phyloP scores from a whole-genome alignment of 2,888 invertebrate genomes.

The Trichogramma dendrolimi region DNA sequence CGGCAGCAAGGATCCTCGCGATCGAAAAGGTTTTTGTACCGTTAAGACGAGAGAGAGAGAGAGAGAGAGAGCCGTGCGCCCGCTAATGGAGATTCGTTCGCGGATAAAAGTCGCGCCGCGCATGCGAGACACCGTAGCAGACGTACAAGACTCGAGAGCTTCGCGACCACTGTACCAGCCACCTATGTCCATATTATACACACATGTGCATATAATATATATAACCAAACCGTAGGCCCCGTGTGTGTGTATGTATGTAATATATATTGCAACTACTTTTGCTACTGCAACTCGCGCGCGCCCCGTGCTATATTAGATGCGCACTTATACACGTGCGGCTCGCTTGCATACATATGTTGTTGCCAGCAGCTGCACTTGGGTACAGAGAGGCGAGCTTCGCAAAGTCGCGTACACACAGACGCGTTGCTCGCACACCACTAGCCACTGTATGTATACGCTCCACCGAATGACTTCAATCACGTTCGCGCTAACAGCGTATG shows the following conservation, averaged over 20 bases:
- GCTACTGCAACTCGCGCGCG: background rate
- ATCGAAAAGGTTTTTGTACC: slow-evolving; percentile 40
- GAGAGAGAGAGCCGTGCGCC: slow-evolving; percentile 39
- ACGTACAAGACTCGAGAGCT: too few species aligned
- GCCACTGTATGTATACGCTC: too few species aligned
- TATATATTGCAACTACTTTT: too few species aligned
- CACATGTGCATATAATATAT: too few species aligned
- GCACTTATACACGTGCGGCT: background rate
- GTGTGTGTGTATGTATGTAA: too few species aligned
- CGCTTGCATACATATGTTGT: background rate
- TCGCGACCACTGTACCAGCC: too few species aligned
- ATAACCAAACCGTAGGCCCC: too few species aligned
- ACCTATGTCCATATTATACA: too few species aligned
- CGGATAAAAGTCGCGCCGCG: slow-evolving; percentile 24
- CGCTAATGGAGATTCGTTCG: slow-evolving; percentile 40
- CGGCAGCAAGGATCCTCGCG: slow-evolving; percentile 18
- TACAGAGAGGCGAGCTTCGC: background rate
- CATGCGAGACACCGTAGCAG: background rate
- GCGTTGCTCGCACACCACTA: too few species aligned
- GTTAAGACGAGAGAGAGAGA: slow-evolving; percentile 43
- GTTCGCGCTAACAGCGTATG: slow-evolving; percentile 8
- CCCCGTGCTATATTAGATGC: background rate
- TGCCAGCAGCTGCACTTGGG: background rate
- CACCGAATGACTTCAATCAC: slow-evolving; percentile 20
- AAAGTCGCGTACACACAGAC: background rate